Evolutionary conservation across 2,113 vertebrate genomes (phyloP), one percentile per base, ranked within the genome.

Genomic region (Gallinago undulata): DNA sequence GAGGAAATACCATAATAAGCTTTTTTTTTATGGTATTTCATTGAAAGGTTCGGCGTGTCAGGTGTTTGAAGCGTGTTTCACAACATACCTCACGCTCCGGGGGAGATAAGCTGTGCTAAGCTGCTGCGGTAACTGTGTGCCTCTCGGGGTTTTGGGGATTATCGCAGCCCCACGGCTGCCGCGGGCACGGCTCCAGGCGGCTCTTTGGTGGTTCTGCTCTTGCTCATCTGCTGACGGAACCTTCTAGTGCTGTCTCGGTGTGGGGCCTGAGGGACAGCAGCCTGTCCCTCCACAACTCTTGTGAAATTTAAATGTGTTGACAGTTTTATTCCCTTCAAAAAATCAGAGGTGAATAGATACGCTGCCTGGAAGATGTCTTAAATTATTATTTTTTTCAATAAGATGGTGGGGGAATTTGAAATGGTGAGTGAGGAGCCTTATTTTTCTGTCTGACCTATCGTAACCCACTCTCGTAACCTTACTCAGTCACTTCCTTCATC

Each of bases 121-220:
- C 30, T 67, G 5, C 74, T 53, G 24, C 4, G 33, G 79, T 22
- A 9, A 23, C 5, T 45, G 35, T 41, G 81, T 28, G 13, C 73
- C 75, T 69, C 55, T 55, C 50, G 7, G 47, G 21, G 55, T 50
- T 78, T 22, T 7, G 10, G 1, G 18, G 63, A 45, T 81, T 51
- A 35, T 43, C 18, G 19, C n/a, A 19, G 57, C n/a, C 22, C 21
- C 1, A 3, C 1, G 1, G 25, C 43, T 45, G 51, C 37, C 0
- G 1, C 1, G 10, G 47, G 10, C 3, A 6, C 19, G 4, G 56
- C 56, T 59, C 23, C 0, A 1, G 47, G 27, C 35, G 18, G 60
- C 18, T 19, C 70, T 5, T 12, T 12, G 22, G n/a, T 10, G 6
- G 13, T 43, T 67, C 75, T 48, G 75, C 59, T 5, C 0, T 13